phyloP scores from a whole-genome alignment of 2,888 invertebrate species.

The Ischnus inquisitorius region DNA sequence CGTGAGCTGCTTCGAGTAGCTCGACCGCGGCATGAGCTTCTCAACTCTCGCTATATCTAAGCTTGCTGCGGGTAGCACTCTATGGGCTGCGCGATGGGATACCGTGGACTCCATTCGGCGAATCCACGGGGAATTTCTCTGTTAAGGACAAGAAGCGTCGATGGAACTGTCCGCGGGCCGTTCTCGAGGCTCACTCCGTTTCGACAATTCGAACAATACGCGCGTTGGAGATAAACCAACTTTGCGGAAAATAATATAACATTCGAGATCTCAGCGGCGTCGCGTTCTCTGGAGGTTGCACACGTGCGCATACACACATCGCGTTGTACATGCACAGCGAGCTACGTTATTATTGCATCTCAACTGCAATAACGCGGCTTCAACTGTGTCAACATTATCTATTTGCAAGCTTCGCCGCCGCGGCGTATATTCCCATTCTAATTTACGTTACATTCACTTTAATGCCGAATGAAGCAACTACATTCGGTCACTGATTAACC shows the following conservation, averaged over 20 bases:
- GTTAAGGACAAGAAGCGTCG: not conserved
- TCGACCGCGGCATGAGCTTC: not conserved
- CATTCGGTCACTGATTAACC: not conserved
- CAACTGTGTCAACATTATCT: not conserved
- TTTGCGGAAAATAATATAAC: not conserved
- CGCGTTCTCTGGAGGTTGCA: not conserved
- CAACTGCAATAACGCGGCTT: slow-evolving; percentile 1
- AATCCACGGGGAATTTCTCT: not conserved
- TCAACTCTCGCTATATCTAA: not conserved
- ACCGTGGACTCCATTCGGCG: not conserved
- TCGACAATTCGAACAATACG: not conserved
- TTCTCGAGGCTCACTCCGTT: not conserved
- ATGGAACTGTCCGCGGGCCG: not conserved
- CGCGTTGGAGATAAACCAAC: not conserved
- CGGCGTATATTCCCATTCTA: not conserved
- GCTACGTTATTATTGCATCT: slow-evolving; percentile 7
- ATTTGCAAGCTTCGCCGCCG: not conserved
- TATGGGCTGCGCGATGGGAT: not conserved
- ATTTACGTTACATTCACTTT: not conserved
- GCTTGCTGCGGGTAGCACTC: not conserved
- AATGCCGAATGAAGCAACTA: not conserved
- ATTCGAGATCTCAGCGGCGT: not conserved
- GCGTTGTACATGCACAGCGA: not conserved
- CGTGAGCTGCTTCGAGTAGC: slow-evolving; percentile 36
- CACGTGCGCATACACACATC: not conserved